A percentile compares a stretch with the other conserved stretches of the same genome.
These are phyloP conservation scores for Syngnathus rostellatus DNA, from an alignment of 2,797 vertebrate genomes.

Conservation along the genomic window DNA sequence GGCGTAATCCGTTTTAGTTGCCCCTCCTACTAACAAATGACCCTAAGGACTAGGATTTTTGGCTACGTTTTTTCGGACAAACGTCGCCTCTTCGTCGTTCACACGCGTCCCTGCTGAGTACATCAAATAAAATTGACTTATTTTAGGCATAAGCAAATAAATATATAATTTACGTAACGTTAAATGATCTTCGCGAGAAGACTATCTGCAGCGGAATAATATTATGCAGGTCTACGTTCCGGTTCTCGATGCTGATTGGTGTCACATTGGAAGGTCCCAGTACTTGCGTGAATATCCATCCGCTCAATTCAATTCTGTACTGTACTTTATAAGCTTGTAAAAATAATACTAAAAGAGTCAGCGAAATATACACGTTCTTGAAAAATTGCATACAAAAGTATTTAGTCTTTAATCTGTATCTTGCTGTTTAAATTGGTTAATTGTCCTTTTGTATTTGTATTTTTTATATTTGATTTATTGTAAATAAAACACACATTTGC, in stretches of 20 bases:
- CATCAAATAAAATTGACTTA: background rate
- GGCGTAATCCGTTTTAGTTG: constrained; percentile 56
- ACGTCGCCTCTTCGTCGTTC: constrained; percentile 17
- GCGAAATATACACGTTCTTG: no score
- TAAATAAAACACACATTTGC: background rate
- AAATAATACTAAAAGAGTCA: no score
- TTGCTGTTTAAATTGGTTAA: no score
- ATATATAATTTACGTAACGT: background rate
- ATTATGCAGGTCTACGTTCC: constrained; percentile 15
- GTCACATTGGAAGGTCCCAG: constrained; percentile 10
- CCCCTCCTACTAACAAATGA: constrained; percentile 72
- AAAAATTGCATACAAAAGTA: no score
- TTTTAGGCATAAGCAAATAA: background rate
- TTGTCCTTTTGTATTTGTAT: no score
- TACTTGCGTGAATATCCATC: constrained; percentile 11
- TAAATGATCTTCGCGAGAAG: no score
- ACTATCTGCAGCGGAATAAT: constrained; percentile 1
- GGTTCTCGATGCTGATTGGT: constrained; percentile 24
- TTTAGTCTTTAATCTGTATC: no score
- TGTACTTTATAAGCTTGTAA: background rate
- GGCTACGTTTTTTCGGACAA: constrained; percentile 32
- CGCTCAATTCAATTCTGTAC: constrained; percentile 3
- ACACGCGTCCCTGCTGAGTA: background rate
- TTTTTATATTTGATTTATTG: background rate
- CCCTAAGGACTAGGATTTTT: constrained; percentile 55